Conservation (phyloP, 92 coral and sea anemone genomes). For the Diadumene lineata region DNA sequence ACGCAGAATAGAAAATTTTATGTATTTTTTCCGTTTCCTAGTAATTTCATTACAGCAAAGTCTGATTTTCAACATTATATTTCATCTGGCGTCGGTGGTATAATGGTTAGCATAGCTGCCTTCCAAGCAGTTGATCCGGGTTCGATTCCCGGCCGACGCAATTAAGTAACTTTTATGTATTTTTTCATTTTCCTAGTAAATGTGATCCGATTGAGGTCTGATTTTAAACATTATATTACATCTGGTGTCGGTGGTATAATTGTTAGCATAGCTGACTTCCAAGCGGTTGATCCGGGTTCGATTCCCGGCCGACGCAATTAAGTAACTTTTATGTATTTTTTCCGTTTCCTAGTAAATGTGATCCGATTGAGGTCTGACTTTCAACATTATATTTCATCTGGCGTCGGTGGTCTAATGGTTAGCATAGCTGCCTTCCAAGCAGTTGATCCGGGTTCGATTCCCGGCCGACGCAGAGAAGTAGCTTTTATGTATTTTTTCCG, state of each 20-base stretch:
- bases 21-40: background rate
- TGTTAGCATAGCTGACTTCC: background rate
- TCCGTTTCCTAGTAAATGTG: too few species aligned
- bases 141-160: constrained; percentile 26
- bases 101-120: constrained; percentile 97
- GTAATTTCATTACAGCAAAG: background rate
- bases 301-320: background rate
- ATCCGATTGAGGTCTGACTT: too few species aligned
- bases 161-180: background rate
- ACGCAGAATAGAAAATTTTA: too few species aligned
- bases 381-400: too few species aligned
- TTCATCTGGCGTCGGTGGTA: constrained; percentile 82
- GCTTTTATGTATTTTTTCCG: background rate
- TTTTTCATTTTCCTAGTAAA: background rate
- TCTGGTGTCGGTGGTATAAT: background rate
- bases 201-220: background rate
- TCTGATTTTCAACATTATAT: background rate
- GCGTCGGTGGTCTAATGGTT: constrained; percentile 99
- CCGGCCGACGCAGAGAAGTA: constrained; percentile 4
- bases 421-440: constrained; percentile 99
- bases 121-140: constrained; percentile 87
- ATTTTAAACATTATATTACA: too few species aligned
- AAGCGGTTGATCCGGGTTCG: background rate
- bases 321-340: too few species aligned
- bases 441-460: constrained; percentile 55